phyloP scores from a whole-genome alignment of 2,797 vertebrate genomes.

The Odontamblyopus lacepedii region DNA sequence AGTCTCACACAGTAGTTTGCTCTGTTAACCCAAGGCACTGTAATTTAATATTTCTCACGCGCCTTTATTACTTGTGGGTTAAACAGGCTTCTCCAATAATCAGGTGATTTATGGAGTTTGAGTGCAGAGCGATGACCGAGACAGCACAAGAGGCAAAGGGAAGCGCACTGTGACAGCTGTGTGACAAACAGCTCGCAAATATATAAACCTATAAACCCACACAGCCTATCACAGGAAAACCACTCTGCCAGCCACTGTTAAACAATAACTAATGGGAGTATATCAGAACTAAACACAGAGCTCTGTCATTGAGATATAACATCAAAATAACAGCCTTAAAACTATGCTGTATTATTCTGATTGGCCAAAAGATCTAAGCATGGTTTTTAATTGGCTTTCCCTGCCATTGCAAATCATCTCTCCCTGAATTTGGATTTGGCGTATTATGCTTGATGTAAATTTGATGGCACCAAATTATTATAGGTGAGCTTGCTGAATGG shows the following conservation, averaged over 20 bases:
- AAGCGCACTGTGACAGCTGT: slow-evolving; percentile 19
- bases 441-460: not conserved
- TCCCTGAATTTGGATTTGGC: not conserved
- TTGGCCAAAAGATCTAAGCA: not conserved
- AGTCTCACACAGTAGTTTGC: slow-evolving; percentile 15
- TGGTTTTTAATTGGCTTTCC: not conserved
- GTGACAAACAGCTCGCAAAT: slow-evolving; percentile 28
- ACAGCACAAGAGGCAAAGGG: not conserved
- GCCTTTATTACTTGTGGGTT: slow-evolving; percentile 10
- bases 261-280: slow-evolving; percentile 22
- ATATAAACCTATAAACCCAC: slow-evolving; percentile 15
- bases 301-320: not conserved
- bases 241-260: slow-evolving; percentile 11
- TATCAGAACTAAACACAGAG: not conserved
- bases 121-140: slow-evolving; percentile 3
- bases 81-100: slow-evolving; percentile 10
- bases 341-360: not conserved
- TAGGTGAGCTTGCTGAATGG: not conserved
- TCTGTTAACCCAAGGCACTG: slow-evolving; percentile 14
- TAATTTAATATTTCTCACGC: not conserved
- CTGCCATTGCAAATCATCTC: no score
- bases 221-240: slow-evolving; percentile 22
- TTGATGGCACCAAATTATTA: not conserved
- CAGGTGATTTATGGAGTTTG: slow-evolving; percentile 30
- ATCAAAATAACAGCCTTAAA: no score